Evolutionary conservation across 1,140 invertebrate genomes (phyloP).

Genomic region (Ostrea edulis): DNA sequence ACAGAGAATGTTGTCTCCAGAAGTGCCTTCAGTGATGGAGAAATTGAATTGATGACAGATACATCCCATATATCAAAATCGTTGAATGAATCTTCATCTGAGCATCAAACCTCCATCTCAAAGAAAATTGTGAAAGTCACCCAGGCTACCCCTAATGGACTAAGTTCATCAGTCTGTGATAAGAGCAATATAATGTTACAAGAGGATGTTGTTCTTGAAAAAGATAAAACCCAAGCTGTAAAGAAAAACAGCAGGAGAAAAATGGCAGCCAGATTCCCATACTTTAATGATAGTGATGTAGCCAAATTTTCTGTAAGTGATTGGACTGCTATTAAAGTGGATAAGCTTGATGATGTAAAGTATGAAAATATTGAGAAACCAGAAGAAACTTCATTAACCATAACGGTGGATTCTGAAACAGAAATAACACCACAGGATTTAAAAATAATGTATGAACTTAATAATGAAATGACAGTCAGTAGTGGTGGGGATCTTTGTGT

Average conservation of each 20-base stretch:
- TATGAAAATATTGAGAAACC: neutral
- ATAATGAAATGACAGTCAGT: neutral
- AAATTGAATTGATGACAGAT: neutral
- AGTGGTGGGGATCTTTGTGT: neutral
- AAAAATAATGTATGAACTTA: conserved; percentile 24
- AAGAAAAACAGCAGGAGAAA: conserved; percentile 44
- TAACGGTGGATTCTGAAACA: conserved; percentile 21
- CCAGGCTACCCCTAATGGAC: neutral
- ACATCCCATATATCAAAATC: neutral
- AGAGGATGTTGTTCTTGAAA: neutral
- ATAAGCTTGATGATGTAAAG: neutral
- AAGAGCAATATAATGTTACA: neutral
- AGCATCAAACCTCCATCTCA: neutral
- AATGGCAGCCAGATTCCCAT: conserved; percentile 52
- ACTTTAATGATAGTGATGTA: conserved; percentile 42
- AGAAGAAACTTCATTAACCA: neutral
- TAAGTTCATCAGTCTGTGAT: neutral
- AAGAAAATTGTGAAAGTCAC: neutral
- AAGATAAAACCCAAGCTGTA: neutral
- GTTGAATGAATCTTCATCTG: neutral
- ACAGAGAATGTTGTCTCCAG: neutral
- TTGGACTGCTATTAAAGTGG: conserved; percentile 4
- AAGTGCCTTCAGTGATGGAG: neutral
- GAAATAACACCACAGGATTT: conserved; percentile 40
- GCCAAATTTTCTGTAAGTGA: conserved; percentile 17